These are phyloP conservation scores for Clanis bilineata DNA, from an alignment of 2,888 invertebrate species.

Conservation along the genomic window DNA sequence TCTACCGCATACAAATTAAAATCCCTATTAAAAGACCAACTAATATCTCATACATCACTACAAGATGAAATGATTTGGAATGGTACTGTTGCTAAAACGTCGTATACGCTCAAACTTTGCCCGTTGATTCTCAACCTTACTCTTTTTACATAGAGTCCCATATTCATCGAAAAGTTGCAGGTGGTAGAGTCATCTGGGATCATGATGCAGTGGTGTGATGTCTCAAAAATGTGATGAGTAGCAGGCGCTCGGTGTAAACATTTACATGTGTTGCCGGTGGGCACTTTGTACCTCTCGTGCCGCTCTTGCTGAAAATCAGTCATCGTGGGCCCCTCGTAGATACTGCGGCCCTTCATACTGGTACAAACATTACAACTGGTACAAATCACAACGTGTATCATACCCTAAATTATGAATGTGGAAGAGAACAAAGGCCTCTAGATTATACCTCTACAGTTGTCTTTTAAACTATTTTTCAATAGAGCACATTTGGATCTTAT, in stretches of 20 bases:
- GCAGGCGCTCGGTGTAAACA: slow-evolving; percentile 73
- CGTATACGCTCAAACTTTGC: not conserved
- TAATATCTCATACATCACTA: slow-evolving; percentile 23
- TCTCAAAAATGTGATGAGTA: slow-evolving; percentile 75
- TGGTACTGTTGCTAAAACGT: slow-evolving; percentile 22
- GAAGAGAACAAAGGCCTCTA: too few relatives aligned
- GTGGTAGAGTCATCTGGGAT: slow-evolving; percentile 24
- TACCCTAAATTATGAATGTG: not conserved
- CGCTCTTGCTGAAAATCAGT: not conserved
- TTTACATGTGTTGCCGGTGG: slow-evolving; percentile 49
- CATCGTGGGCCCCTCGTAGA: slow-evolving; percentile 5
- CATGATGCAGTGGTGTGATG: slow-evolving; percentile 50
- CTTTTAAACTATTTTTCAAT: too few relatives aligned
- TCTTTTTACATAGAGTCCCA: not conserved
- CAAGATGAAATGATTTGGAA: slow-evolving; percentile 24
- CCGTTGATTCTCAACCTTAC: slow-evolving; percentile 27
- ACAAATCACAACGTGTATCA: not conserved
- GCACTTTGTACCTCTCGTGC: slow-evolving; percentile 20
- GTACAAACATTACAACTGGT: too few relatives aligned
- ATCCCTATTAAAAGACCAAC: slow-evolving; percentile 17
- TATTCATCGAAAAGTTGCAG: slow-evolving; percentile 16
- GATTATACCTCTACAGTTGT: too few relatives aligned
- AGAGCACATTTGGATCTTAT: too few relatives aligned
- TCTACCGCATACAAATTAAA: slow-evolving; percentile 19
- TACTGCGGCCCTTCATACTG: not conserved